A percentile compares a stretch with the other conserved stretches of the same genome.
phyloP scores from a whole-genome alignment of 1,140 invertebrate genomes.

The Drosophila orosa region DNA sequence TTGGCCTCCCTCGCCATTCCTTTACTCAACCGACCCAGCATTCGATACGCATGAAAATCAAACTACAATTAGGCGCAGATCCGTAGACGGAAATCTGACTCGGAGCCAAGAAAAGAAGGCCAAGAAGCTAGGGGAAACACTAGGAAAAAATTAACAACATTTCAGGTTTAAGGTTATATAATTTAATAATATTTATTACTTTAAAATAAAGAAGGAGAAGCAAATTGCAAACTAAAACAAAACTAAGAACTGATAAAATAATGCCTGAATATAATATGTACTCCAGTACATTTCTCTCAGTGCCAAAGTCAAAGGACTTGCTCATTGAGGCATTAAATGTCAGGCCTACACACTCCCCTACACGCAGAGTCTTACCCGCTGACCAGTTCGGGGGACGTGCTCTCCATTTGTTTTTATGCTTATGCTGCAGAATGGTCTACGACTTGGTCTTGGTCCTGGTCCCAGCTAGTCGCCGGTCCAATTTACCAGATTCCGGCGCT shows the following conservation, averaged over 20 bases:
- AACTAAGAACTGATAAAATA: too few species aligned
- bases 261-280: too few species aligned
- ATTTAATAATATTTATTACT: background rate
- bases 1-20: conserved; percentile 14
- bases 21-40: background rate
- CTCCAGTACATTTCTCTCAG: background rate
- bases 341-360: conserved; percentile 16
- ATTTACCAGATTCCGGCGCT: conserved; percentile 28
- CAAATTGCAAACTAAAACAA: too few species aligned
- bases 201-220: too few species aligned
- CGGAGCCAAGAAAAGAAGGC: conserved; percentile 15
- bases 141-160: background rate
- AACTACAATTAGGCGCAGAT: conserved; percentile 77
- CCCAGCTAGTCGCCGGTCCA: conserved; percentile 16
- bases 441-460: background rate
- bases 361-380: background rate
- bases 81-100: conserved; percentile 28
- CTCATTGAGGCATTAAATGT: conserved; percentile 51
- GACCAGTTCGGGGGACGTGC: conserved; percentile 5
- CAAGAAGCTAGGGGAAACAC: conserved; percentile 1
- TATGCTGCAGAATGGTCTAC: conserved; percentile 57
- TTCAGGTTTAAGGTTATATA: background rate
- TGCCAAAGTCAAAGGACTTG: background rate
- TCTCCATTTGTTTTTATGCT: conserved; percentile 64
- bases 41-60: conserved; percentile 80